Conservation (phyloP, 1,140 invertebrate species). For the Nasonia longicornis region DNA sequence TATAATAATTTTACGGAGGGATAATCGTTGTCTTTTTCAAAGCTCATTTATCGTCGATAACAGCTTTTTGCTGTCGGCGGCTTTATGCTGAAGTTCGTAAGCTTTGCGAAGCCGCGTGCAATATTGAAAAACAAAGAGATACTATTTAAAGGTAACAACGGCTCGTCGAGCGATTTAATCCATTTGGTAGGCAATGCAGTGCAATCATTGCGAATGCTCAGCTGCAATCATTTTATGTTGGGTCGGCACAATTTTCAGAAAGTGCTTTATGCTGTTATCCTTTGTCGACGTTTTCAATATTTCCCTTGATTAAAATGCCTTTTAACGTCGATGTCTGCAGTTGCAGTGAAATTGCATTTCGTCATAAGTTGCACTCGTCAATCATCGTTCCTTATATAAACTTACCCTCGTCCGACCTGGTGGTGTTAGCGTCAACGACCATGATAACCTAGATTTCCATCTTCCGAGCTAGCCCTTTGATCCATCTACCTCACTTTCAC, state of each 20-base stretch:
- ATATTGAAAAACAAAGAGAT: neutral
- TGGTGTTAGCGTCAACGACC: neutral
- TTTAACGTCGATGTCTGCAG: no score
- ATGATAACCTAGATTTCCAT: conserved; percentile 6
- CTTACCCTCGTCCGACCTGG: no score
- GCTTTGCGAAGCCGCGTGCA: neutral
- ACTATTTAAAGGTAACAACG: neutral
- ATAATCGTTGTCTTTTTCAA: no score
- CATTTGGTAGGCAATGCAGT: neutral
- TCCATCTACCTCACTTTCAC: neutral
- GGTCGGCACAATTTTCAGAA: neutral
- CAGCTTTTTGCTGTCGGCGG: neutral
- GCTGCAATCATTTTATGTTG: neutral
- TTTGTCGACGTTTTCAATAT: neutral
- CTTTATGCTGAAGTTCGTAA: neutral
- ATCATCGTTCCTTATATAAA: no score
- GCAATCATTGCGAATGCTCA: neutral
- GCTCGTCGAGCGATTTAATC: neutral
- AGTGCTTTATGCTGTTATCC: conserved; percentile 1
- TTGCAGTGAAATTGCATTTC: no score
- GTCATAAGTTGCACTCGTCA: no score
- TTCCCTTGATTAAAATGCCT: no score
- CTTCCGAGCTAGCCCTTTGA: conserved; percentile 4
- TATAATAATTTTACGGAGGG: no score
- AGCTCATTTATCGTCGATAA: no score